These are phyloP conservation scores for Eumeta japonica DNA, from an alignment of 1,140 invertebrate species.

Conservation along the genomic window DNA sequence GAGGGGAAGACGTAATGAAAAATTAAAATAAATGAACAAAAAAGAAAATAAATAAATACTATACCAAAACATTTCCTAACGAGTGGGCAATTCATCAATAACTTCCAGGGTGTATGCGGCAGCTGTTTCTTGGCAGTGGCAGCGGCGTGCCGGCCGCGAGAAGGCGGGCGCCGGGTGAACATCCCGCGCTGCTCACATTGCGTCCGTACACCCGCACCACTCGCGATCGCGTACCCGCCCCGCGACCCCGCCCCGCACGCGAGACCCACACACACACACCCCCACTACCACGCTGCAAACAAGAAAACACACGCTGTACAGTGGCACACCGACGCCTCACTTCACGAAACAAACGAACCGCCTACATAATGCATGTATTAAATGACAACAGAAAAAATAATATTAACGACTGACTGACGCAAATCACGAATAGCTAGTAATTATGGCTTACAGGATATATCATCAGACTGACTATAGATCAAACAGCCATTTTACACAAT, in stretches of 20 bases:
- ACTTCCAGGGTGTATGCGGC: constrained; percentile 54
- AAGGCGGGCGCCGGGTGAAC: constrained; percentile 49
- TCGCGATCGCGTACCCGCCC: constrained; percentile 46
- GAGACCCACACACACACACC: neutral
- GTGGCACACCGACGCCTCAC: no score
- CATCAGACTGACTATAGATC: no score
- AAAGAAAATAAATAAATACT: constrained; percentile 40
- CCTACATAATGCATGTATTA: no score
- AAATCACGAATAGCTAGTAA: no score
- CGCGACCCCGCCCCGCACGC: constrained; percentile 45
- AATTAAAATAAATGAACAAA: constrained; percentile 16
- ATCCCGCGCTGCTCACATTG: constrained; percentile 42
- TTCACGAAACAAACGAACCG: no score
- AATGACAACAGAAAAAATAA: no score
- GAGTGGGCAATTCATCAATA: constrained; percentile 60
- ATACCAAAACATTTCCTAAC: constrained; percentile 60
- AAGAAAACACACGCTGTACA: no score
- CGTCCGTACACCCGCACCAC: constrained; percentile 52
- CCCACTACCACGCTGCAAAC: no score
- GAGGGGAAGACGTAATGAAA: no score
- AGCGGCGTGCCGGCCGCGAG: constrained; percentile 41
- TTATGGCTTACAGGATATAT: no score
- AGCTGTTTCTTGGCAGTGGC: constrained; percentile 49
- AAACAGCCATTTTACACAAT: no score
- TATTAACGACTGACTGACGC: no score